Evolutionary conservation across 1,140 invertebrate genomes (phyloP).

Genomic region (Drosophila pachea): DNA sequence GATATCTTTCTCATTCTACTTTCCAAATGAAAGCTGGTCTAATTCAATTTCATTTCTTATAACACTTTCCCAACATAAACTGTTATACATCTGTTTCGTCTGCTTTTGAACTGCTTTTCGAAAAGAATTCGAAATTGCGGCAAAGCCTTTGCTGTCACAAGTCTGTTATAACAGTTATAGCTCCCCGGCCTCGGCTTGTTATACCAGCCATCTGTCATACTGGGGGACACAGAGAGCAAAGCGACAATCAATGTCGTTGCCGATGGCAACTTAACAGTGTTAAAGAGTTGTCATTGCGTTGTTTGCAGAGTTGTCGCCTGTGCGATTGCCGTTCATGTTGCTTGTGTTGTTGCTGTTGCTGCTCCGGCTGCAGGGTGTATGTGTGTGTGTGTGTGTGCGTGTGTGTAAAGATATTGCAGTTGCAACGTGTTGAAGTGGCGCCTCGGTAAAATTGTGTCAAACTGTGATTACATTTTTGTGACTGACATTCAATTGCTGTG

Average conservation of each 20-base stretch:
- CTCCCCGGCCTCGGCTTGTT: neutral
- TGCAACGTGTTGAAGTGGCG: constrained; percentile 76
- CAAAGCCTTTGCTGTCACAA: neutral
- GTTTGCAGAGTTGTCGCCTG: constrained; percentile 70
- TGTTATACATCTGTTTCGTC: too few relatives aligned
- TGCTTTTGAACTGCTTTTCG: too few relatives aligned
- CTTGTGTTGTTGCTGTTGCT: constrained; percentile 32
- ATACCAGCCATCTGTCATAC: constrained; percentile 1
- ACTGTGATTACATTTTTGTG: constrained; percentile 76
- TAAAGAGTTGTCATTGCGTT: constrained; percentile 75
- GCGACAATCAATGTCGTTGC: constrained; percentile 35
- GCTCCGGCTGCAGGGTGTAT: neutral
- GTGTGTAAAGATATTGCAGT: constrained; percentile 69
- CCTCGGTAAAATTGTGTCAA: constrained; percentile 74
- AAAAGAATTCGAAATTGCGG: too few relatives aligned
- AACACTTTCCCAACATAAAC: too few relatives aligned
- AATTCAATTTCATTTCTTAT: too few relatives aligned
- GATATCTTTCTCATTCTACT: too few relatives aligned
- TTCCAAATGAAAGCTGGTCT: too few relatives aligned
- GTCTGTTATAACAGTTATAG: neutral
- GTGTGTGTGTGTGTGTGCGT: neutral
- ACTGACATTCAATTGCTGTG: constrained; percentile 73
- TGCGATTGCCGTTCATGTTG: constrained; percentile 52
- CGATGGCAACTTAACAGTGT: constrained; percentile 69
- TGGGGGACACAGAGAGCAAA: constrained; percentile 17